Evolutionary conservation across 2,888 invertebrate genomes (phyloP).

Genomic region (Rhogogaster chlorosoma): DNA sequence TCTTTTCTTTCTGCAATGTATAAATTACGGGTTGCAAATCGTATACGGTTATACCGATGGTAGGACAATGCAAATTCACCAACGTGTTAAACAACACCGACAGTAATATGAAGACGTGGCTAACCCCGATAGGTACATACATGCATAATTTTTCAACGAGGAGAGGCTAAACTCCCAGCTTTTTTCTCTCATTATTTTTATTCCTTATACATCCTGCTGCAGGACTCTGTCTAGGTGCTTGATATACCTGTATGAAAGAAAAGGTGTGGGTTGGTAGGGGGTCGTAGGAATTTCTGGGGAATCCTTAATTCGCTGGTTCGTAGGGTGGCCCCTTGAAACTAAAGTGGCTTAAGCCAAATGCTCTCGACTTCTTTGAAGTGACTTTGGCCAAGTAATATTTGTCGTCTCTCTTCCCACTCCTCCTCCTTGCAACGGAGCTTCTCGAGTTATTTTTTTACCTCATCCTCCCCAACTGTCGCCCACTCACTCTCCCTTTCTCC

Average conservation of each 20-base stretch:
- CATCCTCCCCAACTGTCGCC: neutral
- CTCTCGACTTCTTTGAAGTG: slow-evolving; percentile 48
- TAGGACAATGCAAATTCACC: slow-evolving; percentile 12
- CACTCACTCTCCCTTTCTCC: neutral
- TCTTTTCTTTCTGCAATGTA: neutral
- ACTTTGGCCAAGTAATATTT: slow-evolving; percentile 47
- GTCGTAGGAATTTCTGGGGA: slow-evolving; percentile 19
- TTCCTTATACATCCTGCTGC: neutral
- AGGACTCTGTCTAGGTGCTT: neutral
- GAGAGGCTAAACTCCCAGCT: neutral
- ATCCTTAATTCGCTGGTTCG: slow-evolving; percentile 31
- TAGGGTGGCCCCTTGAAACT: slow-evolving; percentile 28
- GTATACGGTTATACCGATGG: neutral
- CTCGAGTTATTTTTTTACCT: neutral
- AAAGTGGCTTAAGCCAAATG: slow-evolving; percentile 44
- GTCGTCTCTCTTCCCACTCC: slow-evolving; percentile 36
- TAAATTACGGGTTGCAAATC: neutral
- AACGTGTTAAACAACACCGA: neutral
- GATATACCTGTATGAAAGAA: neutral
- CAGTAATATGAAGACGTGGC: slow-evolving; percentile 1
- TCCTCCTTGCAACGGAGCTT: slow-evolving; percentile 15
- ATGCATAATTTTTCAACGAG: neutral
- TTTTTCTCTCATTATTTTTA: neutral
- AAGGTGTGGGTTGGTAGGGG: neutral
- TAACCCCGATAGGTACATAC: neutral